phyloP scores from a whole-genome alignment of 2,113 vertebrate species.

The Tyrannus savana region DNA sequence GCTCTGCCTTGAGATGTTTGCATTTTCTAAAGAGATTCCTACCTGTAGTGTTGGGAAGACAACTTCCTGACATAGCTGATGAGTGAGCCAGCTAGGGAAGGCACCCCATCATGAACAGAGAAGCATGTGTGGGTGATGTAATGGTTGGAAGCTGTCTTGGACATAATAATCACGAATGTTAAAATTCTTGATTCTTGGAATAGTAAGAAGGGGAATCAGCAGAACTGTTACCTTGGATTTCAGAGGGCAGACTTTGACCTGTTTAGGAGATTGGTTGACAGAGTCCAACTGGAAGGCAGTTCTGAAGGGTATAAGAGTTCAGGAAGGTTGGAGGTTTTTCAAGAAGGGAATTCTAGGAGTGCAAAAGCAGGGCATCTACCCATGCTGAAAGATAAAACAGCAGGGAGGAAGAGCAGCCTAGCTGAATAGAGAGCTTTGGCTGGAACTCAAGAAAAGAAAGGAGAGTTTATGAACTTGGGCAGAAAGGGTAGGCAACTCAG shows the following conservation, averaged over 20 bases:
- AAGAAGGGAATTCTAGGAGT: neutral
- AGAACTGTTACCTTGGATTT: neutral
- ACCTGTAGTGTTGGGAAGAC: neutral
- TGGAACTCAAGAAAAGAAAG: neutral
- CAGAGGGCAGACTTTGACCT: neutral
- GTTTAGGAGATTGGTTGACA: neutral
- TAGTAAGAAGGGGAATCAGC: neutral
- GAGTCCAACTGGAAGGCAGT: too few species aligned
- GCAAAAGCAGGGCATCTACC: neutral
- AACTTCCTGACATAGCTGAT: neutral
- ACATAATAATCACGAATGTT: neutral
- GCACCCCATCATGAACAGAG: neutral
- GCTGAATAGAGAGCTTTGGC: neutral
- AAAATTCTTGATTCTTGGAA: neutral
- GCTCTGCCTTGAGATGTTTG: neutral
- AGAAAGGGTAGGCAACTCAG: too few species aligned
- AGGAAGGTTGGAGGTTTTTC: neutral
- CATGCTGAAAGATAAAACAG: neutral
- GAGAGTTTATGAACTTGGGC: neutral
- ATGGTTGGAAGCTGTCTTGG: neutral
- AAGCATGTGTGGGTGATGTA: neutral
- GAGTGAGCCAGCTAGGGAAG: neutral
- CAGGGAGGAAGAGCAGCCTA: neutral
- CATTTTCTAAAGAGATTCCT: neutral
- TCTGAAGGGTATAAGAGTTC: neutral